Base-by-base conservation (phyloP, 2,888 invertebrate genomes). In the Ectemnius lituratus region DNA sequence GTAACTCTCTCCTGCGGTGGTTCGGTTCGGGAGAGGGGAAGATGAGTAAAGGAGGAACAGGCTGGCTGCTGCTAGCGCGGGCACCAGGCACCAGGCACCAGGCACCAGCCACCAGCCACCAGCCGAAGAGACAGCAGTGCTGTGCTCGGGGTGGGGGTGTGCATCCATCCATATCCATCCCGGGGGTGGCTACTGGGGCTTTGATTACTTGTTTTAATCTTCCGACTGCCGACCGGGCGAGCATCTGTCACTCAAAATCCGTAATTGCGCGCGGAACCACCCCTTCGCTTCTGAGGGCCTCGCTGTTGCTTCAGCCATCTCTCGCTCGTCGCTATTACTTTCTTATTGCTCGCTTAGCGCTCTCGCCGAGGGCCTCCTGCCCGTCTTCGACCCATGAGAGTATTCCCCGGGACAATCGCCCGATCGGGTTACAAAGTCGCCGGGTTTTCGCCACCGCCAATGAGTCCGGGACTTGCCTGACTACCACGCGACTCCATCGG, bases 161-260 rank as follows among this genome's bases (percentile, higher is more conserved):
- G 88, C 88, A 89, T 87, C 88, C 89, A 89, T 88, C 88, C 87
- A 88, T 87, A 88, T 88, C 88, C 85, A 88, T 88, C 84, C 86
- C 37, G 80, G 80, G 87, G 87, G 84, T 83, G 85, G 86, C 86
- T 86, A 87, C 83, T 73, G 82, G 87, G 85, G 88, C 89, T 90
- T 90, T 90, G 90, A 90, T 90, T 90, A 90, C 90, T 90, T 90
- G 90, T 90, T 90, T 90, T 90, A 90, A 90, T 90, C 90, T 90
- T 90, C 89, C 88, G 88, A 88, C 89, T 88, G 86, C 88, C 87
- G 88, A 86, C 85, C 84, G 88, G 87, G 89, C 89, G 89, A 89
- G 90, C 90, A 90, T 90, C 90, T 90, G 90, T 90, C 90, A 89
- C 90, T 90, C 90, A 90, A 89, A 90, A 89, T 86, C 86, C 87